Evolutionary conservation across 2,797 vertebrate species (phyloP), one percentile per base, ranked within the genome.

Genomic region (Carapus acus): DNA sequence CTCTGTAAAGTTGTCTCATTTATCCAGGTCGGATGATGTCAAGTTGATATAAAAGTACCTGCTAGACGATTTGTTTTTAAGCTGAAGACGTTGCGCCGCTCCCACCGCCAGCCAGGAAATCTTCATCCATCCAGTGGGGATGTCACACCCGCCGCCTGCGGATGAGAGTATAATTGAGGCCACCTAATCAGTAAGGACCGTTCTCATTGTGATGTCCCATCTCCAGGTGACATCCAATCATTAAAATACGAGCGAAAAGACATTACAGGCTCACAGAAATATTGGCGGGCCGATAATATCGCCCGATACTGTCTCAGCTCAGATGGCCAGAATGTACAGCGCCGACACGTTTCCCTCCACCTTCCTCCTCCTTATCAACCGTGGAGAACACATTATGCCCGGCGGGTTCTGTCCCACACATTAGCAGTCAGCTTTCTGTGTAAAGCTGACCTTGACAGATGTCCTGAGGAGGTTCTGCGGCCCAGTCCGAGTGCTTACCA

Each of bases 161-260:
- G n/a, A 43, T 23, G 34, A 27, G 18, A 53, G 21, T 12, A 52
- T 36, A 47, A 55, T 36, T 36, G 54, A 53, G 23, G 19, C 37
- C 17, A 19, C 16, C 40, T 49, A 33, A 34, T 43, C 20, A 45
- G 22, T 50, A 43, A 23, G 9, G 51, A 54, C 53, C 66, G n/a
- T 62, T 67, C 61, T 45, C 57, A 54, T 58, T 6, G 8, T 56
- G 41, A 58, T 31, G 51, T 60, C 34, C 38, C 15, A 2, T 45
- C 27, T 31, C 41, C 46, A 41, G 41, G 61, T 53, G 41, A 45
- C 36, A 23, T 43, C 33, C 18, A 34, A n/a, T 9, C 6, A 0
- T 8, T 6, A 42, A 55, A 62, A 20, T 34, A 44, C 14, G 34
- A 60, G 47, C 44, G 37, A 58, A 51, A 49, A 36, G 34, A n/a